Percentiles rank a stretch among this genome's conserved stretches.
Conservation (phyloP, 2,797 vertebrate genomes). For the Clarias fuscus region DNA sequence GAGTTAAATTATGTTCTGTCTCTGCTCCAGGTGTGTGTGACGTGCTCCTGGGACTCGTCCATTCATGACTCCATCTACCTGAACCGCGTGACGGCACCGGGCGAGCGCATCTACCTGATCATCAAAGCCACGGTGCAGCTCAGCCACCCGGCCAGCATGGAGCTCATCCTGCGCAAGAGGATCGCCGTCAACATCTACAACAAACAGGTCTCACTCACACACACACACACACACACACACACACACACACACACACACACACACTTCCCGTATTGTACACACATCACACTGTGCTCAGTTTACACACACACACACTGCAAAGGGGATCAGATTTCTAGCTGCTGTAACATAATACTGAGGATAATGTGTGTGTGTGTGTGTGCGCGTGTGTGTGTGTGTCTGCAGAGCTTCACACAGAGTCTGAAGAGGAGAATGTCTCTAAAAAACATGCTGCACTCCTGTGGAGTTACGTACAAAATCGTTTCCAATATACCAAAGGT, state of each 20-base stretch:
- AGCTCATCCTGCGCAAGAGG: slow-evolving; percentile 93
- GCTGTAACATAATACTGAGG: not conserved
- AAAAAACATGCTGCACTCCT: slow-evolving; percentile 89
- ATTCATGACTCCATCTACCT: slow-evolving; percentile 94
- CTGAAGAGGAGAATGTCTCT: slow-evolving; percentile 95
- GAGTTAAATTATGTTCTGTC: not conserved
- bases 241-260: not conserved
- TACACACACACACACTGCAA: not conserved
- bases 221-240: not conserved
- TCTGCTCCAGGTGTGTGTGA: slow-evolving; percentile 81
- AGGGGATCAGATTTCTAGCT: not conserved
- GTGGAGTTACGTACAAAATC: slow-evolving; percentile 94
- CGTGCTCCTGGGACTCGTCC: slow-evolving; percentile 96
- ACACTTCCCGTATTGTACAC: not conserved
- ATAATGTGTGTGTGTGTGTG: not conserved
- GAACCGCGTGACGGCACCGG: slow-evolving; percentile 89
- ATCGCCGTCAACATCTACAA: slow-evolving; percentile 97
- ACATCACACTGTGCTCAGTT: no score
- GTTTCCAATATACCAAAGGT: slow-evolving; percentile 99
- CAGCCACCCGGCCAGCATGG: slow-evolving; percentile 94
- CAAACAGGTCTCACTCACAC: slow-evolving; percentile 82
- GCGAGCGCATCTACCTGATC: slow-evolving; percentile 94
- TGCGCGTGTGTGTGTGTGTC: slow-evolving; percentile 16
- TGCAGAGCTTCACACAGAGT: slow-evolving; percentile 96
- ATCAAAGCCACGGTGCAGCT: slow-evolving; percentile 94